Evolutionary conservation across 2,113 vertebrate genomes (phyloP), one percentile per base, ranked within the genome.

Genomic region (Tychaedon coryphoeus): DNA sequence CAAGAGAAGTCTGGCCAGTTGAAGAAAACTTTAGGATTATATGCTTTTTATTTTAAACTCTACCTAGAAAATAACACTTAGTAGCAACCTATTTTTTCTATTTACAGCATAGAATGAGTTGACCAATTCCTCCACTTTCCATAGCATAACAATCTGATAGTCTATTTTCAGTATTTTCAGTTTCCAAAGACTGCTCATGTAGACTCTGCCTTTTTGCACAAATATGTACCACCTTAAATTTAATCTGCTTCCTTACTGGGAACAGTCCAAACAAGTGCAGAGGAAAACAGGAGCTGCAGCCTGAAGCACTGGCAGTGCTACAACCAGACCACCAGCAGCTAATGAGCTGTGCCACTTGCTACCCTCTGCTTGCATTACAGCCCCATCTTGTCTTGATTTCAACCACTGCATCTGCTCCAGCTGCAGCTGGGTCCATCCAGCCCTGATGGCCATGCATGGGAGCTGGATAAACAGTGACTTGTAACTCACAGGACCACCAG

Each of bases 371-470:
- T 34, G 58, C 19, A 36, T 29, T 64, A 66, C 18, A 86, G 64
- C 12, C 10, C 29, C 0, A 0, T 83, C 67, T 42, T 42, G 26
- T 50, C 73, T 62, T 54, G 9, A 54, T 58, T 86, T 54, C 42
- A 89, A 66, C 42, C 38, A 24, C 36, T 62, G 24, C 7, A 50
- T 24, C 75, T 69, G 29, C 28, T 89, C 28, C 51, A 74, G 33
- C 10, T 91, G 42, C 62, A 56, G 28, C 40, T 61, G 6, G 9
- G 19, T 15, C 36, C 77, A 57, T 31, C 36, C 71, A 70, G 31
- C 19, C n/a, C 76, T 34, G 18, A 57, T 0, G 23, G 58, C 26
- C 1, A 0, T 1, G 6, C 20, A 24, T 1, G 12, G 20, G 19
- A 79, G 42, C 13, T n/a, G 28, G 22, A 36, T 29, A 72, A 92